Evolutionary conservation across 2,113 vertebrate species (phyloP).

Genomic region (Tupaia chinensis): DNA sequence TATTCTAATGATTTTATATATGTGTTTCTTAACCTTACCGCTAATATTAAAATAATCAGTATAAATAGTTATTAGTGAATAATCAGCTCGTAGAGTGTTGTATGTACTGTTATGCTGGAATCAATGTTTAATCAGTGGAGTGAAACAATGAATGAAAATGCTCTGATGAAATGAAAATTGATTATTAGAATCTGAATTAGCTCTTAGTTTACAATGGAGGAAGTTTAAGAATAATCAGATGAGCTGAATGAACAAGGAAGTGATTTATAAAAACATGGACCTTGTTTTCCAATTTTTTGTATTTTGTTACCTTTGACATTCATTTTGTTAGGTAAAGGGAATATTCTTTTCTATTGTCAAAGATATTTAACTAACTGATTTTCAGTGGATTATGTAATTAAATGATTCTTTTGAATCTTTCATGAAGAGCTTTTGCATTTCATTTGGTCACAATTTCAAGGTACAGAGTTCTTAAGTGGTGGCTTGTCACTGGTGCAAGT

Average conservation of each 20-base stretch:
- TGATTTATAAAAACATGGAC: slow-evolving; percentile 30
- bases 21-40: neutral
- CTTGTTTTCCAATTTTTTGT: slow-evolving; percentile 31
- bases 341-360: neutral
- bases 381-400: neutral
- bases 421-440: neutral
- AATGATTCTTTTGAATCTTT: neutral
- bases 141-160: neutral
- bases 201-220: neutral
- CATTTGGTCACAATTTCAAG: neutral
- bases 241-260: neutral
- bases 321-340: slow-evolving; percentile 24
- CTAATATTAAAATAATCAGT: slow-evolving; percentile 46
- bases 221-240: neutral
- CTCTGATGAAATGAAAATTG: neutral
- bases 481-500: neutral
- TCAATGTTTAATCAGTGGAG: neutral
- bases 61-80: neutral
- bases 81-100: neutral
- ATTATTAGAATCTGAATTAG: slow-evolving; percentile 2
- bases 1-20: neutral
- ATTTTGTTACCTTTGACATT: slow-evolving; percentile 48
- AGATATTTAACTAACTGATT: neutral
- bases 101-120: neutral
- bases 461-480: neutral